A percentile compares a stretch with the other conserved stretches of the same genome.
These are phyloP conservation scores for Sphyrna mokarran DNA, from an alignment of 2,113 vertebrate species.

Conservation along the genomic window DNA sequence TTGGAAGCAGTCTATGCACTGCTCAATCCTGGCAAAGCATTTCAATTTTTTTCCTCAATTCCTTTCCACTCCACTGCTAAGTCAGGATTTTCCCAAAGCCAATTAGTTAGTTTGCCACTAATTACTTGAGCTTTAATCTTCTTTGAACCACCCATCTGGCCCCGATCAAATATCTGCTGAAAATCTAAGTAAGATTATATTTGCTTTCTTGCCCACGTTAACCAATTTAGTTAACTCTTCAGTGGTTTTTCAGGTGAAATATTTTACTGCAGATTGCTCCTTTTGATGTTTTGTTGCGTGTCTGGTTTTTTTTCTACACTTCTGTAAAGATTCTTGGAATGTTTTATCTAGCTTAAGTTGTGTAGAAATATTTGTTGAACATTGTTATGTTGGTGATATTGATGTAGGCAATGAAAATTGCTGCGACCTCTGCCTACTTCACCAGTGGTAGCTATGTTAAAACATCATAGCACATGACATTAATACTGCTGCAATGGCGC, in stretches of 20 bases:
- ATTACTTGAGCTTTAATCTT: background rate
- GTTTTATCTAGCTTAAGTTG: background rate
- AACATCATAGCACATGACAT: background rate
- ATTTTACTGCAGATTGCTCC: background rate
- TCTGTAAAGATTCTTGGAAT: background rate
- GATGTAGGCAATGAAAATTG: background rate
- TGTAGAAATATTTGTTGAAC: background rate
- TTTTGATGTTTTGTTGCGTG: background rate
- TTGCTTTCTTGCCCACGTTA: background rate
- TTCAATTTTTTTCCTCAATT: background rate
- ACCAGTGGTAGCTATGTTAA: background rate
- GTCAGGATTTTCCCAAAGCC: background rate
- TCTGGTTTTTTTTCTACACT: background rate
- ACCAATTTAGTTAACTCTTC: background rate
- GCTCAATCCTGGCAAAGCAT: background rate
- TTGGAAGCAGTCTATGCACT: background rate
- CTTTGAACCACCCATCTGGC: background rate
- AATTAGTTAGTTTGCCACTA: background rate
- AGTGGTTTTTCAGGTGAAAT: background rate
- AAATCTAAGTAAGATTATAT: background rate
- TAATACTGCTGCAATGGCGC: background rate
- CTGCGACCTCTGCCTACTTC: background rate
- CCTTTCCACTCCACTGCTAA: background rate
- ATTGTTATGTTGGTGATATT: background rate
- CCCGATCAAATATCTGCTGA: background rate